A percentile compares a stretch with the other conserved stretches of the same genome.
phyloP scores from a whole-genome alignment of 2,797 vertebrate species.

The Eulemur albifrons region DNA sequence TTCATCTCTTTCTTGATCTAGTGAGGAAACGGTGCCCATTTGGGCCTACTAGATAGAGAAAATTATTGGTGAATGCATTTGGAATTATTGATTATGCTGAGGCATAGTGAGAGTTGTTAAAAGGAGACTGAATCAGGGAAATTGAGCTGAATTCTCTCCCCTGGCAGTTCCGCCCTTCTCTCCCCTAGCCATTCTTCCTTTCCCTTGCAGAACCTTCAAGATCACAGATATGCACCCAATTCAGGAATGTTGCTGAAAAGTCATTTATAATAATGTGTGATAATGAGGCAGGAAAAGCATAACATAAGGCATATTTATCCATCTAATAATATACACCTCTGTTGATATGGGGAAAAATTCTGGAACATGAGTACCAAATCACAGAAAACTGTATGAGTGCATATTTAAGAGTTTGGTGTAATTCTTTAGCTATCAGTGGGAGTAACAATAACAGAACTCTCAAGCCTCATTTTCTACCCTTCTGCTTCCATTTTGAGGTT shows the following conservation, averaged over 20 bases:
- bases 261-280: constrained; percentile 12
- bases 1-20: constrained; percentile 40
- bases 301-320: constrained; percentile 11
- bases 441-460: not conserved
- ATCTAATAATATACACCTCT: not conserved
- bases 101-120: not conserved
- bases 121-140: not conserved
- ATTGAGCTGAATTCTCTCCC: constrained; percentile 5
- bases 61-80: constrained; percentile 49
- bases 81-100: constrained; percentile 55
- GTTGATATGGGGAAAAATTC: not conserved
- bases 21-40: constrained; percentile 30
- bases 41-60: constrained; percentile 10
- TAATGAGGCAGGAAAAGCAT: constrained; percentile 27
- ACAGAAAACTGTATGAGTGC: not conserved
- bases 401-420: not conserved
- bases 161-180: not conserved
- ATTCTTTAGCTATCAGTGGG: not conserved
- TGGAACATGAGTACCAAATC: not conserved
- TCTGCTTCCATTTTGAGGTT: not conserved
- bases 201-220: not conserved
- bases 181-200: not conserved
- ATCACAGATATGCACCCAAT: not conserved
- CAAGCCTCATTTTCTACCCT: not conserved
- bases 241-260: constrained; percentile 41